Base-by-base conservation (phyloP, 2,113 vertebrate species). In the Chitala chitala region DNA sequence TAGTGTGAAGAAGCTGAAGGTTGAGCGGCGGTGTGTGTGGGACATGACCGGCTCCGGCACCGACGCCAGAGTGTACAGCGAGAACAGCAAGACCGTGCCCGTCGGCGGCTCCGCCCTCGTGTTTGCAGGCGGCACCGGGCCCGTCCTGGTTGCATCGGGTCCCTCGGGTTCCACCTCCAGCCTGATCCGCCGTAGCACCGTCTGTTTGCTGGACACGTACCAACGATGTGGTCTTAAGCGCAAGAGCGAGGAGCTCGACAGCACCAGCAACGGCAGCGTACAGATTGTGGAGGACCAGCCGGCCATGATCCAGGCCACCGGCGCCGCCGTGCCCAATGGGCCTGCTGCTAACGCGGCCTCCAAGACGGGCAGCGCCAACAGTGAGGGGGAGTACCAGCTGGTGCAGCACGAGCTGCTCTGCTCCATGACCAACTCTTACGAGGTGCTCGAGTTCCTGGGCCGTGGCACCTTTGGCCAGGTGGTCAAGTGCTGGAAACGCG, bases 41-140 rank as follows among this genome's bases (percentile, higher is more conserved):
- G 96, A 98, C 94, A 98, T 99, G 97, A 98, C 97, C 81, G 96
- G 96, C 89, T 98, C 97, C 95, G 95, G 95, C 90, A 92, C 96
- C 74, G 94, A 96, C 90, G 92, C 93, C 90, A 98, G 96, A 92
- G 94, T 89, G 86, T 98, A 96, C 86, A 93, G 91, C 92, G 94
- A 96, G 91, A 93, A 90, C 91, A 94, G 91, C 90, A 94, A 95
- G 92, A 92, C 92, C 91, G 89, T 90, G 82, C 92, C 93, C 85
- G 90, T 94, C 73, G 88, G 93, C 65, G 93, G 93, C 84, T 92
- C 93, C 0, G 89, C 92, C 87, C 91, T 98, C 86, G 92, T 99
- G 87, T 98, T 98, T 88, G 96, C 96, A 78, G 93, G 93, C 85
- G 92, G 93, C 85, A 86, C 92, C 0, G 94, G 93, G 85, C 95